A percentile compares a stretch with the other conserved stretches of the same genome.
phyloP scores from a whole-genome alignment of 2,888 invertebrate species.

The Lamproptera curius region DNA sequence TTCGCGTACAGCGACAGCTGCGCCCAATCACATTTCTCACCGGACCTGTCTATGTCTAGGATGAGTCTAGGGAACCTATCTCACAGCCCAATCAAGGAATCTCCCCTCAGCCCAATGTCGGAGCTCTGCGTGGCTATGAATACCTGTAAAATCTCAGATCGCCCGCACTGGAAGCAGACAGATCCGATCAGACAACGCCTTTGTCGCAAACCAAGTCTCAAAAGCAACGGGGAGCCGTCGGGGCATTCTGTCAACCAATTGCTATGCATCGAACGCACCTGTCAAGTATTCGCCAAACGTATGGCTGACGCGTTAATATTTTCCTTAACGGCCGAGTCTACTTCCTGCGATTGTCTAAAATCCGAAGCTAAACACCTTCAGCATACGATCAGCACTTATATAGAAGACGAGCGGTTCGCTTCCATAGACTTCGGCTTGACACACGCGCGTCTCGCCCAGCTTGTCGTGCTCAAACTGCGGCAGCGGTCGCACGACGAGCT shows the following conservation, averaged over 20 bases:
- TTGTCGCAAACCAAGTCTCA: slow-evolving; percentile 50
- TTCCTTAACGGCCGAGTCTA: slow-evolving; percentile 74
- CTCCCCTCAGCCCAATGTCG: slow-evolving; percentile 72
- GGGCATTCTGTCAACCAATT: slow-evolving; percentile 64
- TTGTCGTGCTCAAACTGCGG: slow-evolving; percentile 79
- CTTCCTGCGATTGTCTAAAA: slow-evolving; percentile 78
- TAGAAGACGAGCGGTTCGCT: slow-evolving; percentile 81
- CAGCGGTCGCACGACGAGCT: slow-evolving; percentile 28
- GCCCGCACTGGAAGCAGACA: slow-evolving; percentile 49
- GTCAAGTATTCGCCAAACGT: slow-evolving; percentile 83
- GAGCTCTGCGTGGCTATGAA: slow-evolving; percentile 79
- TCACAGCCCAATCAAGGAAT: slow-evolving; percentile 38
- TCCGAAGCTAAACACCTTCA: slow-evolving; percentile 83
- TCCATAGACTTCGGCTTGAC: slow-evolving; percentile 81
- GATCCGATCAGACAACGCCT: slow-evolving; percentile 55
- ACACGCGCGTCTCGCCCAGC: slow-evolving; percentile 81
- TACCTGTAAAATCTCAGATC: slow-evolving; percentile 70
- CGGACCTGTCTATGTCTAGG: slow-evolving; percentile 52
- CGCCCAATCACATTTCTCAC: slow-evolving; percentile 40
- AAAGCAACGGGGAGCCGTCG: slow-evolving; percentile 35
- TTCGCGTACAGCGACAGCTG: slow-evolving; percentile 58
- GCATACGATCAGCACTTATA: slow-evolving; percentile 82
- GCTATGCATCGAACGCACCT: slow-evolving; percentile 64
- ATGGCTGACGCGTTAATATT: slow-evolving; percentile 81
- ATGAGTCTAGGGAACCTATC: slow-evolving; percentile 45